These are phyloP conservation scores for Rhinoraja longicauda DNA, from an alignment of 2,797 vertebrate species.

Conservation along the genomic window DNA sequence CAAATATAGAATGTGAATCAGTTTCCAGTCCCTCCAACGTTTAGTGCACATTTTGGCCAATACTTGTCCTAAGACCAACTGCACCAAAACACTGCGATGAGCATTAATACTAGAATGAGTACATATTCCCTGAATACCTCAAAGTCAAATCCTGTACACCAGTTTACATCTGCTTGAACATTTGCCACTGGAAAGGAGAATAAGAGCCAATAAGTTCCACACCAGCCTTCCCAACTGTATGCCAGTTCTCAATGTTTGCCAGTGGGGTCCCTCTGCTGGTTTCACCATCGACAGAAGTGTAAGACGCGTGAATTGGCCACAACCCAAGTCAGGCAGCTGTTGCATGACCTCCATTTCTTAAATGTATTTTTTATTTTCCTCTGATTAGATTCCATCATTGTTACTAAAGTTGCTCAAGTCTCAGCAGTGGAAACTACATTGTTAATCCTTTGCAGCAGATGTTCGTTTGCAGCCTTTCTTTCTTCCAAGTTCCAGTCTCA, in stretches of 20 bases:
- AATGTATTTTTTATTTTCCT: slow-evolving; percentile 28
- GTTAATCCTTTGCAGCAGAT: slow-evolving; percentile 26
- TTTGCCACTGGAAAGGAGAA: background rate
- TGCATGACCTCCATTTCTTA: slow-evolving; percentile 28
- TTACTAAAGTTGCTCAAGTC: background rate
- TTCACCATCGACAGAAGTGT: background rate
- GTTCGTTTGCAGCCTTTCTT: background rate
- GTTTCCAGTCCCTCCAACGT: background rate
- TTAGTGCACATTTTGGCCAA: no score
- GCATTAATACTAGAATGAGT: background rate
- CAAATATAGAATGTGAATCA: background rate
- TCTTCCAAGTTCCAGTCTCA: background rate
- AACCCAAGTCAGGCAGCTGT: slow-evolving; percentile 20
- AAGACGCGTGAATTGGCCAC: background rate
- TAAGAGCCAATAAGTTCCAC: background rate
- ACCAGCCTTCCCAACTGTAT: background rate
- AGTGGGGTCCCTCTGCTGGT: slow-evolving; percentile 21
- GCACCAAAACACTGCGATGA: background rate
- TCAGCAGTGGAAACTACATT: slow-evolving; percentile 34
- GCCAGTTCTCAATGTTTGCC: background rate
- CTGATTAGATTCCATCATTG: slow-evolving; percentile 19
- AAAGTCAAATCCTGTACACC: background rate
- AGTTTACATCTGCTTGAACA: background rate
- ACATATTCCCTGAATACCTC: background rate
- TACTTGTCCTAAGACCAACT: no score